Conservation (phyloP, 2,888 invertebrate species). For the Xylota segnis region DNA sequence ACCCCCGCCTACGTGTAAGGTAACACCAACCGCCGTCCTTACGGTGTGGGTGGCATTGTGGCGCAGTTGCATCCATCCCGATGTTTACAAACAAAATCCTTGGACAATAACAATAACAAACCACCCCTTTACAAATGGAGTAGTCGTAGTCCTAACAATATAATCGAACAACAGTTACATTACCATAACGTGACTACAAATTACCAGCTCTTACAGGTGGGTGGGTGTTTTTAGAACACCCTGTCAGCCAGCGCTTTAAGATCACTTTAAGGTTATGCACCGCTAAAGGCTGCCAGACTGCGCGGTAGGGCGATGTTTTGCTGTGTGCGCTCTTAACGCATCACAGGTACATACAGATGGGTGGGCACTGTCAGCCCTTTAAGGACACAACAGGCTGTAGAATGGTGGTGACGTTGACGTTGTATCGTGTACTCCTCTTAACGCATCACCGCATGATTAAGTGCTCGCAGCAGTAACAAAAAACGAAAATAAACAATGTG, state of each 20-base stretch:
- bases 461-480: not conserved
- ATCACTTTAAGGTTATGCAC: not conserved
- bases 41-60: not conserved
- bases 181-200: conserved; percentile 44
- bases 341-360: not conserved
- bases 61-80: not conserved
- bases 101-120: conserved; percentile 46
- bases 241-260: conserved; percentile 21
- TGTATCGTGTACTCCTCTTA: conserved; percentile 9
- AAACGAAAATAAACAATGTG: not conserved
- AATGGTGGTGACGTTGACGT: conserved; percentile 11
- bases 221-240: conserved; percentile 11
- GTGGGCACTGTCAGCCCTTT: not conserved
- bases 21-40: not conserved
- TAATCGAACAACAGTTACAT: conserved; percentile 54
- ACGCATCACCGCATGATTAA: conserved; percentile 57
- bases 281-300: not conserved
- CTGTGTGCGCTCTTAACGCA: conserved; percentile 19
- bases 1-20: not conserved
- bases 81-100: conserved; percentile 46
- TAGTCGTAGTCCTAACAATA: conserved; percentile 5
- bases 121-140: not conserved
- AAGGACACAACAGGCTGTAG: not conserved
- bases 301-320: conserved; percentile 1
- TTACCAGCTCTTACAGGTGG: conserved; percentile 45